phyloP scores from a whole-genome alignment of 2,888 invertebrate species.

The Hydrotaea cyrtoneurina region DNA sequence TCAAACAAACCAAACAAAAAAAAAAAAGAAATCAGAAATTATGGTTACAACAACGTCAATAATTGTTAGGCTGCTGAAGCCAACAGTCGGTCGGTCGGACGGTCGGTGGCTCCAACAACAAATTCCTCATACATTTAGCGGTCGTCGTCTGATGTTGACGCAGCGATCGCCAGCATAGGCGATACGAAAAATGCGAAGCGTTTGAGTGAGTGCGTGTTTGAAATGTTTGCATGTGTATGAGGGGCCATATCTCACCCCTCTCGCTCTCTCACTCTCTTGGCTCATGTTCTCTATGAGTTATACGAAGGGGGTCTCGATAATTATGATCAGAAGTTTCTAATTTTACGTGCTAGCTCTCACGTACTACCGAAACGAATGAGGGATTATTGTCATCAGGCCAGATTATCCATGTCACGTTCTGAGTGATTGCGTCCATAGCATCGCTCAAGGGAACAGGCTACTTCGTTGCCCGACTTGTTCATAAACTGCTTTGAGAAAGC shows the following conservation, averaged over 20 bases:
- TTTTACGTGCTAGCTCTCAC: too few species aligned
- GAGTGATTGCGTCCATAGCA: too few species aligned
- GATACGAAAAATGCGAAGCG: not conserved
- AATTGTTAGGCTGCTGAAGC: not conserved
- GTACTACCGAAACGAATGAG: too few species aligned
- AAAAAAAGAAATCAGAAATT: conserved; percentile 48
- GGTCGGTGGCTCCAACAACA: not conserved
- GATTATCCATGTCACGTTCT: too few species aligned
- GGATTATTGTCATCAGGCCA: too few species aligned
- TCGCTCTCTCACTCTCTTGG: not conserved
- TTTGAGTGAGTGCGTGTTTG: conserved; percentile 2
- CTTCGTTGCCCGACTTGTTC: too few species aligned
- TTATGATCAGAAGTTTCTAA: too few species aligned
- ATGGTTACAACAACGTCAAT: conserved; percentile 34
- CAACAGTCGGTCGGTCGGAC: not conserved
- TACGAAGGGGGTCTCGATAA: not conserved
- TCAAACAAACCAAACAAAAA: not conserved
- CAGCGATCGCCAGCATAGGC: conserved; percentile 9
- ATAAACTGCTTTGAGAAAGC: too few species aligned
- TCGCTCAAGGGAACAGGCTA: too few species aligned
- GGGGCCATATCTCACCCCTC: not conserved
- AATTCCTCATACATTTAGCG: not conserved
- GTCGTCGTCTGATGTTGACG: conserved; percentile 18
- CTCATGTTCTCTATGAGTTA: too few species aligned
- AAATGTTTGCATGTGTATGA: conserved; percentile 2